Base-by-base conservation (phyloP, 2,888 invertebrate species). In the Nasonovia ribisnigri region DNA sequence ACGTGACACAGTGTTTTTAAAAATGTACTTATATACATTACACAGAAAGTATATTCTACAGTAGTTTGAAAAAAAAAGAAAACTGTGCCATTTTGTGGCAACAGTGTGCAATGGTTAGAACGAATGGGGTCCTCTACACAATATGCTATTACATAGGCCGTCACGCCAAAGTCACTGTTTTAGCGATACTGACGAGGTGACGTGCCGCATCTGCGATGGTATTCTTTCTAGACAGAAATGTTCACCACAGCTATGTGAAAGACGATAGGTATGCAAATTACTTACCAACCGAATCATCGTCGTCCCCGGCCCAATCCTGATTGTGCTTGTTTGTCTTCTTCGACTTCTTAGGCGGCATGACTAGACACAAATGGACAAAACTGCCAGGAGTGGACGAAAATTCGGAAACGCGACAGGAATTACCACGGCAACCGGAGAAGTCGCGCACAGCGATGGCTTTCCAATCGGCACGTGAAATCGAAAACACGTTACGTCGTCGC, bases 341-440 rank as follows among this genome's bases (percentile, higher is more conserved):
- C 20, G 86, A 46, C 54, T 94, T 94, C 36, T 94, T 94, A 0
- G 93, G 93, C 24, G 93, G 93, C 93, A 93, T 93, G 67, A 89
- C 8, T 60, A 29, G 26, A 29, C 4, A 11, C 26, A 36, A 46
- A 46, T n/a, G 6, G 29, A 46, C 0, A 46, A 46, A 46, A 43
- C 46, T 16, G 29, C 29, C 46, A 86, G 10, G 29, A 6, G 46
- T 0, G 13, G 16, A 29, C 5, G n/a, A 46, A 86, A 86, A 86
- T 46, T 86, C n/a, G 86, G 29, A 86, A 46, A 86, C 4, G 29
- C 16, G 13, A 86, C 36, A 20, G 77, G 36, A 77, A 77, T 36
- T 1, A 77, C 77, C 36, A 77, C 77, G 36, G 36, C 20, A 36
- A 77, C 77, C 20, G 20, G 36, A 36, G 0, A 36, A 77, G 36